A percentile compares a stretch with the other conserved stretches of the same genome.
These are phyloP conservation scores for Ptilodon capucinus DNA, from an alignment of 2,888 invertebrate genomes.

Conservation along the genomic window DNA sequence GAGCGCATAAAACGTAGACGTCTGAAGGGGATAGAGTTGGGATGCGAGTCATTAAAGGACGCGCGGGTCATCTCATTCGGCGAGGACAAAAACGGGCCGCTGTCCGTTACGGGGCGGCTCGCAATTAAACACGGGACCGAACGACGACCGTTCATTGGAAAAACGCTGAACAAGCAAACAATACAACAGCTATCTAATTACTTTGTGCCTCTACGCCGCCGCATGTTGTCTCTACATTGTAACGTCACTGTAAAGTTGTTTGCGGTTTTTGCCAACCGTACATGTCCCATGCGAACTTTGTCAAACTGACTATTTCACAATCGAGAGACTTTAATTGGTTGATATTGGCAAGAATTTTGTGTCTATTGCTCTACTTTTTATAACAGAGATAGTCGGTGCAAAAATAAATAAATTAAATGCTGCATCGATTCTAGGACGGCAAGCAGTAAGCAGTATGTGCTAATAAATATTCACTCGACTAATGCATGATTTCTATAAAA, in stretches of 20 bases:
- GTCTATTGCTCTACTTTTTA: not conserved
- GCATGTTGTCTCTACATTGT: conserved; percentile 54
- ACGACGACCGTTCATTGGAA: conserved; percentile 63
- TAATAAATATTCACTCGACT: no score
- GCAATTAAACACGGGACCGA: conserved; percentile 73
- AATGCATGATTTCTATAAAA: no score
- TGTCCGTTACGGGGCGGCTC: conserved; percentile 70
- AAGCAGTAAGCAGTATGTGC: no score
- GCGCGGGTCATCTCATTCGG: conserved; percentile 66
- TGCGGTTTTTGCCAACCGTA: conserved; percentile 66
- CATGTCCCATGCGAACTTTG: conserved; percentile 46
- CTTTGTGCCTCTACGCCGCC: conserved; percentile 59
- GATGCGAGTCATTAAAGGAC: conserved; percentile 67
- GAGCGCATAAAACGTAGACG: conserved; percentile 41
- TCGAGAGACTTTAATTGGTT: conserved; percentile 42
- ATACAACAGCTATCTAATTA: conserved; percentile 75
- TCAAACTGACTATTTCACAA: conserved; percentile 45
- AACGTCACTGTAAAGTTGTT: conserved; percentile 63
- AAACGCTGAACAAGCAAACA: conserved; percentile 74
- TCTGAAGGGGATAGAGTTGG: conserved; percentile 30
- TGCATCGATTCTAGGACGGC: no score
- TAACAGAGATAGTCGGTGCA: no score
- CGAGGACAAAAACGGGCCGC: conserved; percentile 68
- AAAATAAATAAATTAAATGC: no score
- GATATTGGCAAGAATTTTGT: conserved; percentile 18